phyloP scores from a whole-genome alignment of 1,140 invertebrate genomes.

The Drosophila sproati region DNA sequence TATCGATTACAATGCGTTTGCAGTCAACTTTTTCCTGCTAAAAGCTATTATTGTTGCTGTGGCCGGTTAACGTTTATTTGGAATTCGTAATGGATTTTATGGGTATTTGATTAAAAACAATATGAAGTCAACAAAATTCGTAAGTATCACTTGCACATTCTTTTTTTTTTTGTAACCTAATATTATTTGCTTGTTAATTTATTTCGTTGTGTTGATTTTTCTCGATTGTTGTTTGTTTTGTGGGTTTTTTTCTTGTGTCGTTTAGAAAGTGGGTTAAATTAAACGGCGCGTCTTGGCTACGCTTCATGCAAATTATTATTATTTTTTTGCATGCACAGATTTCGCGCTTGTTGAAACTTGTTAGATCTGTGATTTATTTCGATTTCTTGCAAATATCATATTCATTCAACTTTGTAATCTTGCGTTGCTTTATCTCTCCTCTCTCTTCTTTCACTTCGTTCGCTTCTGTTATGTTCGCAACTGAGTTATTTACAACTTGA shows the following conservation, averaged over 20 bases:
- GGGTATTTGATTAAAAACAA: conserved; percentile 45
- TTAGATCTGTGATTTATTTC: conserved; percentile 69
- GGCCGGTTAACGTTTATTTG: conserved; percentile 46
- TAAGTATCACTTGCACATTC: conserved; percentile 70
- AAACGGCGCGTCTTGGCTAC: conserved; percentile 59
- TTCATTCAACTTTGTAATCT: conserved; percentile 76
- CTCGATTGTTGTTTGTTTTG: conserved; percentile 47
- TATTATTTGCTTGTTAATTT: conserved; percentile 76
- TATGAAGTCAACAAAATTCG: conserved; percentile 47
- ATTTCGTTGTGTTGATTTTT: conserved; percentile 64
- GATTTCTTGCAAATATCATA: conserved; percentile 71
- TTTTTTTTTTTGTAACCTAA: conserved; percentile 44
- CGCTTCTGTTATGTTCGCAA: conserved; percentile 46
- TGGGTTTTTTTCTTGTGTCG: conserved; percentile 51
- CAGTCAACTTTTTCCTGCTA: conserved; percentile 45
- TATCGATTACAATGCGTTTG: conserved; percentile 66
- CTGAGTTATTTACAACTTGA: conserved; percentile 65
- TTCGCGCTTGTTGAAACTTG: conserved; percentile 37
- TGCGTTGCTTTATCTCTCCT: conserved; percentile 43
- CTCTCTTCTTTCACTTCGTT: conserved; percentile 45
- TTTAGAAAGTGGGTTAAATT: conserved; percentile 79
- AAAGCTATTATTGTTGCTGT: conserved; percentile 24
- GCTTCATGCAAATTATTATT: conserved; percentile 61
- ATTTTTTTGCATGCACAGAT: conserved; percentile 28
- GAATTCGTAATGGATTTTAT: conserved; percentile 28